Evolutionary conservation across 2,113 vertebrate species (phyloP), one percentile per base, ranked within the genome.

Genomic region (Monopterus albus): DNA sequence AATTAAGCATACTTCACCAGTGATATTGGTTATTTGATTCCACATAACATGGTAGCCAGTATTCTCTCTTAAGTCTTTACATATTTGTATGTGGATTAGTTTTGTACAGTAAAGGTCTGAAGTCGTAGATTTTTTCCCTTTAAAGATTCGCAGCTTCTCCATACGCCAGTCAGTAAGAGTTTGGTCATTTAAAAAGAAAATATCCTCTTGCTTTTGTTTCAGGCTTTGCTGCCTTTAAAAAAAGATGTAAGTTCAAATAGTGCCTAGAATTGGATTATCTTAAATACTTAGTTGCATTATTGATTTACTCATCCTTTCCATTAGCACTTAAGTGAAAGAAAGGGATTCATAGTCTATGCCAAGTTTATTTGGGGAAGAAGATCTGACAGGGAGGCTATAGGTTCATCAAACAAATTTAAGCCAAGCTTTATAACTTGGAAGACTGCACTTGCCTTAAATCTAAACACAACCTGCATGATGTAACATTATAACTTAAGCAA

Each of bases 201-300:
- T 58, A 76, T 58, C 46, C 45, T 51, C 33, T 47, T 51, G 29
- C 79, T 58, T 81, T 88, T 81, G 80, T 78, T 56, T 59, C 51
- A 62, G 59, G 52, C 75, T 84, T 78, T 71, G 53, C 79, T 28
- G 42, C 61, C 52, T 74, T 57, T 77, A 64, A 85, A 64, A 71
- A 56, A 86, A 65, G 50, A 55, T 50, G 7, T 47, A 85, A 60
- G 65, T 69, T 86, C 36, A 65, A 81, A 85, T 28, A 46, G 47
- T 64, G 71, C 68, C 67, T 71, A 62, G 69, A 83, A 90, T 81
- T 85, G 72, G 82, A 87, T 89, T 88, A 89, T 88, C 73, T 73
- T 79, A 88, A 89, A 89, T 84, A 82, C 85, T 84, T 67, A 36
- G 70, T 75, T 83, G 75, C 67, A 81, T 78, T 89, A 88, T 90